These are phyloP conservation scores for Metacarcinus magister DNA, from an alignment of 2,888 invertebrate genomes.

Conservation along the genomic window DNA sequence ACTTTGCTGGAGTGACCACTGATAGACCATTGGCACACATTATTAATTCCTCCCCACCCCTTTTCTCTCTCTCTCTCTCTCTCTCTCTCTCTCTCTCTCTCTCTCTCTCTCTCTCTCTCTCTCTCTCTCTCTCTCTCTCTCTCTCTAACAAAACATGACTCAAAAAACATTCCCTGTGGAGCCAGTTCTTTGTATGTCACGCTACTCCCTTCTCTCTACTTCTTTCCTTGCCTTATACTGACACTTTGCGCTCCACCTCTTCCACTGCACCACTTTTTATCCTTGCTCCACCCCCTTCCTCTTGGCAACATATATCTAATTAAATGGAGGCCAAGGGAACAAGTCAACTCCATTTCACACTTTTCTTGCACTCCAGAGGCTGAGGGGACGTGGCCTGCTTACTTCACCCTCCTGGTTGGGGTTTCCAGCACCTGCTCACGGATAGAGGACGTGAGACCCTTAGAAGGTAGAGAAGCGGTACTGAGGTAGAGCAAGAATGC, in stretches of 20 bases:
- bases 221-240: background rate
- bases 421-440: background rate
- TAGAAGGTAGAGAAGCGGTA: background rate
- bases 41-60: too few species aligned
- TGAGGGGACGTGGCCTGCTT: background rate
- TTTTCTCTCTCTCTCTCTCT: too few species aligned
- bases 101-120: constrained; percentile 30
- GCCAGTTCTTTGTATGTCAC: too few species aligned
- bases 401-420: background rate
- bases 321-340: background rate
- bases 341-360: background rate
- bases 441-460: background rate
- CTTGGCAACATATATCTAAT: background rate
- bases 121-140: background rate
- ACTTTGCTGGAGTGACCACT: background rate
- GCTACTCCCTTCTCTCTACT: background rate
- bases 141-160: too few species aligned
- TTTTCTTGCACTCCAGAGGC: background rate
- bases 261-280: background rate
- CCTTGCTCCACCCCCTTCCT: background rate
- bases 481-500: background rate
- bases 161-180: too few species aligned
- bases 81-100: background rate
- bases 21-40: too few species aligned
- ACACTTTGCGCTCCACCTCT: background rate